Conservation (phyloP, 1,140 invertebrate genomes). For the Eriosoma lanigerum region DNA sequence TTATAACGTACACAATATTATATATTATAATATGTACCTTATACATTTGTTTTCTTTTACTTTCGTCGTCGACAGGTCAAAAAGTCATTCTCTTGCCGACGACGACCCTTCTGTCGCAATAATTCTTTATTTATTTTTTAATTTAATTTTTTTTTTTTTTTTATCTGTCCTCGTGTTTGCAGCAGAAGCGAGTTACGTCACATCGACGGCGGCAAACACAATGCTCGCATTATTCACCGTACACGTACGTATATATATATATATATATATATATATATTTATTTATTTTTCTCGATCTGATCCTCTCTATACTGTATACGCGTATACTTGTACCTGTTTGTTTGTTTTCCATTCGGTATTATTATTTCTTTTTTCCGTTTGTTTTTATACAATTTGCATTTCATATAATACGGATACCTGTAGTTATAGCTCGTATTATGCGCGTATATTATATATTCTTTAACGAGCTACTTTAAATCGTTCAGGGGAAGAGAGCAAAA, state of each 20-base stretch:
- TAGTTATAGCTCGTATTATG: too few species aligned
- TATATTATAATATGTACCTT: background rate
- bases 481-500: background rate
- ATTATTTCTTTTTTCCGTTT: background rate
- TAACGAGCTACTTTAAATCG: slow-evolving; percentile 25
- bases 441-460: background rate
- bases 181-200: background rate
- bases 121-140: background rate
- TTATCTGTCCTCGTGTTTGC: background rate
- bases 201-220: background rate
- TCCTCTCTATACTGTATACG: background rate
- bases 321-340: background rate
- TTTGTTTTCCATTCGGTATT: background rate
- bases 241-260: too few species aligned
- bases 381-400: background rate
- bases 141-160: background rate
- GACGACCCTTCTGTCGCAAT: background rate
- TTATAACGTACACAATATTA: background rate
- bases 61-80: slow-evolving; percentile 23
- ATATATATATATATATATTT: too few species aligned
- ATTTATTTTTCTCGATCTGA: background rate
- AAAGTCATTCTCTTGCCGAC: background rate
- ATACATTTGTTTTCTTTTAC: background rate
- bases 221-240: slow-evolving; percentile 22
- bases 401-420: background rate